Conservation (phyloP, 2,888 invertebrate genomes). For the Dexiosoma caninum region DNA sequence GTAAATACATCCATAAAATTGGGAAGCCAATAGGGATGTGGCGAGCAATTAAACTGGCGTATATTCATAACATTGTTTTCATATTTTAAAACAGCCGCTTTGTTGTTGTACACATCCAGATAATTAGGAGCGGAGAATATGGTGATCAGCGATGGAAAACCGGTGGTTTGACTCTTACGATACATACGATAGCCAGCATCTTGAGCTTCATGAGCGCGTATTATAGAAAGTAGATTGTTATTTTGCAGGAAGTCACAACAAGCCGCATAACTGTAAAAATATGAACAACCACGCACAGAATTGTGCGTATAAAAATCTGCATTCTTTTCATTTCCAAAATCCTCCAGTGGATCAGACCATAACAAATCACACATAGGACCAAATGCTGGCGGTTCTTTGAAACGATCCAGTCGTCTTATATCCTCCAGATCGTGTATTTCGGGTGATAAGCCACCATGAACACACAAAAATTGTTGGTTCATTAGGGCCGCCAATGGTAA, state of each 20-base stretch:
- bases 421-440: constrained; percentile 99
- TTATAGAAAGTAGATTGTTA: constrained; percentile 99
- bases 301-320: constrained; percentile 99
- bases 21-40: constrained; percentile 99
- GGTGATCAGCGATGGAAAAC: constrained; percentile 99
- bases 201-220: constrained; percentile 99
- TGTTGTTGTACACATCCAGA: constrained; percentile 99
- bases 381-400: constrained; percentile 99
- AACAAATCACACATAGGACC: constrained; percentile 99
- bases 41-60: constrained; percentile 99
- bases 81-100: constrained; percentile 99
- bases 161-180: constrained; percentile 99
- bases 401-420: constrained; percentile 97
- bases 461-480: constrained; percentile 99
- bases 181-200: constrained; percentile 99
- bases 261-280: constrained; percentile 99
- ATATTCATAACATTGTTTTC: constrained; percentile 99
- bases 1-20: constrained; percentile 99
- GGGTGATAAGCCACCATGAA: constrained; percentile 98
- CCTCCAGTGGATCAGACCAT: constrained; percentile 99
- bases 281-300: constrained; percentile 98
- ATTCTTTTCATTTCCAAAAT: constrained; percentile 97
- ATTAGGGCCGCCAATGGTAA: constrained; percentile 98
- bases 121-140: constrained; percentile 99
- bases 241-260: constrained; percentile 99